Percentiles rank a stretch among this genome's conserved stretches.
phyloP scores from a whole-genome alignment of 2,888 invertebrate genomes.

The Dolomedes plantarius region DNA sequence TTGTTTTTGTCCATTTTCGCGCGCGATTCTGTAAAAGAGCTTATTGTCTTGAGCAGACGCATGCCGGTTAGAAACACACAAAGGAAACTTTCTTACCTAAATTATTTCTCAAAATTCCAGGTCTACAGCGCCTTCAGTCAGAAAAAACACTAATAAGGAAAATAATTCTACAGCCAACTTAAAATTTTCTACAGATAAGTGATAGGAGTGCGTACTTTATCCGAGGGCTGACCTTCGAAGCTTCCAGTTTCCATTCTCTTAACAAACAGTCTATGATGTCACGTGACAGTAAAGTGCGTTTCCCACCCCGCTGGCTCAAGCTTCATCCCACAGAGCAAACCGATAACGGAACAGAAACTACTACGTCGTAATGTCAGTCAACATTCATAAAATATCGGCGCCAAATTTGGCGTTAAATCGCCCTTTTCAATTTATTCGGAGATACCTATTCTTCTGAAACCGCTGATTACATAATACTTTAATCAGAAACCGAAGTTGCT shows the following conservation, averaged over 20 bases:
- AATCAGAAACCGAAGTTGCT: too few relatives aligned
- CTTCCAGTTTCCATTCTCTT: constrained; percentile 51
- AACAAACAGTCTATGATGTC: constrained; percentile 48
- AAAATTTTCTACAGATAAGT: constrained; percentile 9
- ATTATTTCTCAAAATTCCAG: background rate
- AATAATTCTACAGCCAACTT: constrained; percentile 19
- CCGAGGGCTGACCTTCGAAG: constrained; percentile 47
- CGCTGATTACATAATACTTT: too few relatives aligned
- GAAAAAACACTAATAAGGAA: background rate
- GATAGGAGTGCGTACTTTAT: constrained; percentile 48
- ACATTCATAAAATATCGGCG: background rate
- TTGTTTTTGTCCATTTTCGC: constrained; percentile 37
- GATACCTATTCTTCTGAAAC: too few relatives aligned
- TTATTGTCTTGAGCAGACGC: constrained; percentile 28
- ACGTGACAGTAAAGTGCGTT: constrained; percentile 55
- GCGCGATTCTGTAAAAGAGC: constrained; percentile 44
- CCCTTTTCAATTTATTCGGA: too few relatives aligned
- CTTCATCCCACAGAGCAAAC: constrained; percentile 16
- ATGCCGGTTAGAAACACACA: constrained; percentile 5
- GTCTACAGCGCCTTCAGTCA: background rate
- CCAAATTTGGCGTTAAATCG: constrained; percentile 8
- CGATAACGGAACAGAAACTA: constrained; percentile 61
- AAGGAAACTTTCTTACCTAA: constrained; percentile 10
- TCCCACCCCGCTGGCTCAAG: too few relatives aligned
- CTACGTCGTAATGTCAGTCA: constrained; percentile 24